phyloP scores from a whole-genome alignment of 2,797 vertebrate genomes.

The Myripristis murdjan region DNA sequence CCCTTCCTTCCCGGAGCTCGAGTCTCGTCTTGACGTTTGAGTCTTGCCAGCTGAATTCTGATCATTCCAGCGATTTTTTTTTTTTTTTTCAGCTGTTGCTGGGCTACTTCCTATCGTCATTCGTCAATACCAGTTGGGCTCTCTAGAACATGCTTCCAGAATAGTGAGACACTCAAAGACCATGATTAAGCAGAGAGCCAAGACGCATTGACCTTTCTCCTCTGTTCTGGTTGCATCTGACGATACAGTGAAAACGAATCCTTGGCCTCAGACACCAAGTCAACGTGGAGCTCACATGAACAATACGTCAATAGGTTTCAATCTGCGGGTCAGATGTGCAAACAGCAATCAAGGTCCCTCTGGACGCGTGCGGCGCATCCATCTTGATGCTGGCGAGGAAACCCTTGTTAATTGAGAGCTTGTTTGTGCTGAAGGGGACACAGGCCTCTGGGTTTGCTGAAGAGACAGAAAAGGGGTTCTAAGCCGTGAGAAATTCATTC shows the following conservation, averaged over 20 bases:
- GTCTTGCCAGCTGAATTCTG: neutral
- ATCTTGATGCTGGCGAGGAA: slow-evolving; percentile 50
- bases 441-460: slow-evolving; percentile 32
- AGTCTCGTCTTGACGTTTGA: slow-evolving; percentile 13
- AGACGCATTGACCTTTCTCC: slow-evolving; percentile 20
- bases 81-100: neutral
- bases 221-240: slow-evolving; percentile 12
- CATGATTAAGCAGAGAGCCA: slow-evolving; percentile 18
- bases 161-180: slow-evolving; percentile 25
- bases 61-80: neutral
- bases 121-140: neutral
- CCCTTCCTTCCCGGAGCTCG: neutral
- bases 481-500: slow-evolving; percentile 54
- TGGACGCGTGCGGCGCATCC: slow-evolving; percentile 45
- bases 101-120: neutral
- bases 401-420: slow-evolving; percentile 63
- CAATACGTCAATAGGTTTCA: slow-evolving; percentile 52
- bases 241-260: slow-evolving; percentile 7
- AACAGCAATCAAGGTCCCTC: slow-evolving; percentile 61
- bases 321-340: slow-evolving; percentile 54
- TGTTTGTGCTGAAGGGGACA: slow-evolving; percentile 62
- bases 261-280: slow-evolving; percentile 43
- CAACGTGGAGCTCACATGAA: slow-evolving; percentile 48
- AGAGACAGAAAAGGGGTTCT: slow-evolving; percentile 35
- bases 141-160: slow-evolving; percentile 24